These are phyloP conservation scores for Aphidius colemani DNA, from an alignment of 2,888 invertebrate genomes.

Conservation along the genomic window DNA sequence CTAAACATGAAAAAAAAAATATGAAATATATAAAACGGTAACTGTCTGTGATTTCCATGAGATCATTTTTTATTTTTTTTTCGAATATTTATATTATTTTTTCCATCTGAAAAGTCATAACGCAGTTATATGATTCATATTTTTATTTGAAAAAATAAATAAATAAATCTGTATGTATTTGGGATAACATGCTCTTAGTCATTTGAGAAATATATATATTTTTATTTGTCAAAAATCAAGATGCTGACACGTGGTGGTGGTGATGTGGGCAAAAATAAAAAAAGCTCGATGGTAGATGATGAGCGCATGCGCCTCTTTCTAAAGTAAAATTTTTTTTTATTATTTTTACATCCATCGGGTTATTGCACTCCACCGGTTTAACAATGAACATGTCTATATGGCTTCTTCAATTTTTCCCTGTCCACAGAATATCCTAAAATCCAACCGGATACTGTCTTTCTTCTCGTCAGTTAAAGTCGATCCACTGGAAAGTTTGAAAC, in stretches of 20 bases:
- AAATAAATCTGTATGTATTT: too few species aligned
- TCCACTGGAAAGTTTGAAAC: constrained; percentile 30
- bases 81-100: too few species aligned
- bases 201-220: too few species aligned
- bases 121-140: too few species aligned
- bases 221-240: not conserved
- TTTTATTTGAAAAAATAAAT: too few species aligned
- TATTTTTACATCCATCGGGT: constrained; percentile 8
- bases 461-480: constrained; percentile 18
- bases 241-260: constrained; percentile 21
- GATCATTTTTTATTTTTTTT: too few species aligned
- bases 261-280: constrained; percentile 22
- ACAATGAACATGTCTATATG: constrained; percentile 27
- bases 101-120: too few species aligned
- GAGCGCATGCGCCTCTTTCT: constrained; percentile 24
- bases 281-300: constrained; percentile 25
- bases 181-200: too few species aligned
- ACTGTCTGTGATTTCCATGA: too few species aligned
- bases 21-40: too few species aligned
- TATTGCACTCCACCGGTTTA: constrained; percentile 29
- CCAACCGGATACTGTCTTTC: constrained; percentile 13
- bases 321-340: constrained; percentile 5
- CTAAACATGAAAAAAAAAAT: too few species aligned
- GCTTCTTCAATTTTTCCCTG: constrained; percentile 3
- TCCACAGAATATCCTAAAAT: not conserved